These are phyloP conservation scores for Euleptes europaea DNA, from an alignment of 2,113 vertebrate genomes.

Conservation along the genomic window DNA sequence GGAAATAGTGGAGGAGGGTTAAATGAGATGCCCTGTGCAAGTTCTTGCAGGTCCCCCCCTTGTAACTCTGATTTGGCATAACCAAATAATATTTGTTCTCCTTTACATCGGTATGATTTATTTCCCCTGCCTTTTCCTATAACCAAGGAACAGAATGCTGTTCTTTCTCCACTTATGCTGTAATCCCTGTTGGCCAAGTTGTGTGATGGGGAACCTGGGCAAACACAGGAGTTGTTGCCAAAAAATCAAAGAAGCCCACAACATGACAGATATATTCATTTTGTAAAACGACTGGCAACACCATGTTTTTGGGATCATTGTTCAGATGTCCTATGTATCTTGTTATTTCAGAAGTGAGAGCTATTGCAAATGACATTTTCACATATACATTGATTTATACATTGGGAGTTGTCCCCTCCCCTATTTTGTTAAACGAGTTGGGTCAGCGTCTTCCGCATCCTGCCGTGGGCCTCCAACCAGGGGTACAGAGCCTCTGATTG, in stretches of 20 bases:
- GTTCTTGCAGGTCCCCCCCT: no score
- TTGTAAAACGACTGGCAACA: neutral
- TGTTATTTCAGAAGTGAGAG: no score
- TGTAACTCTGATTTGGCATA: neutral
- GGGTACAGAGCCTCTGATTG: conserved; percentile 96
- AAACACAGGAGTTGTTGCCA: neutral
- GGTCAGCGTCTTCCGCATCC: no score
- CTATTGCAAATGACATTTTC: neutral
- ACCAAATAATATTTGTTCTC: neutral
- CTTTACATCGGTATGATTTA: neutral
- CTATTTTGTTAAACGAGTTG: neutral
- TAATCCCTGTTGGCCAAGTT: neutral
- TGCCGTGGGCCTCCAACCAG: no score
- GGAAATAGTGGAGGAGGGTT: no score
- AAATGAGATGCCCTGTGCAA: no score
- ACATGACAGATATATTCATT: neutral
- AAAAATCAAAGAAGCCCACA: neutral
- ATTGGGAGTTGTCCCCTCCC: neutral
- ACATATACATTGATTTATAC: neutral
- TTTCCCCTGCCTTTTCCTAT: neutral
- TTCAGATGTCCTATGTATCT: neutral
- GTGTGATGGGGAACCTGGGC: neutral
- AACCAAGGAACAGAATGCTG: neutral
- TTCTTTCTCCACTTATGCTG: neutral
- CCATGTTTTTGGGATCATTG: neutral